phyloP scores from a whole-genome alignment of 2,797 vertebrate genomes.

The Buceros bicornis region DNA sequence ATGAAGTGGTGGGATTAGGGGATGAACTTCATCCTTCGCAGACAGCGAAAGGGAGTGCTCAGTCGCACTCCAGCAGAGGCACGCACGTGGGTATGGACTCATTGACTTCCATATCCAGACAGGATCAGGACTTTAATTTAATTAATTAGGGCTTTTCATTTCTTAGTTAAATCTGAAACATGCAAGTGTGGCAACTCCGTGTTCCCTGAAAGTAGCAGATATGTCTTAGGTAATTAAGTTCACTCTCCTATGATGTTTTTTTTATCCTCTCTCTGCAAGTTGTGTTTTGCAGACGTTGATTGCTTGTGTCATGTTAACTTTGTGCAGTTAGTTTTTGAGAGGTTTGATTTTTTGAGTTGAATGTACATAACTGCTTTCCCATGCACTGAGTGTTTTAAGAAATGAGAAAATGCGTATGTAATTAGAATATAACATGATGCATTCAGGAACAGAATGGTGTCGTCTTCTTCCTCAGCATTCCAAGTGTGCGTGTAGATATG shows the following conservation, averaged over 20 bases:
- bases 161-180: not conserved
- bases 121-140: conserved; percentile 19
- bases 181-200: not conserved
- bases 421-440: not conserved
- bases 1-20: conserved; percentile 74
- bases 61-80: not conserved
- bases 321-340: not conserved
- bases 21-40: conserved; percentile 10
- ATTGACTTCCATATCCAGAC: not conserved
- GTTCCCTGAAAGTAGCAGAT: not conserved
- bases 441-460: not conserved
- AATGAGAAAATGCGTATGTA: not conserved
- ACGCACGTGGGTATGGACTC: not conserved
- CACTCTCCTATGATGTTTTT: not conserved
- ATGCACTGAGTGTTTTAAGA: not conserved
- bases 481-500: fast-evolving
- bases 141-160: conserved; percentile 33
- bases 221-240: not conserved
- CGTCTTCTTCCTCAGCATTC: not conserved
- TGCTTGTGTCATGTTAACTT: not conserved
- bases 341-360: not conserved
- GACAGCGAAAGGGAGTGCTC: conserved; percentile 29
- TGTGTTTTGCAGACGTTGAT: not conserved
- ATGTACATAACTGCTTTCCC: not conserved
- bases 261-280: not conserved